Evolutionary conservation across 2,797 vertebrate genomes (phyloP).

Genomic region (Lithobates sylvaticus): DNA sequence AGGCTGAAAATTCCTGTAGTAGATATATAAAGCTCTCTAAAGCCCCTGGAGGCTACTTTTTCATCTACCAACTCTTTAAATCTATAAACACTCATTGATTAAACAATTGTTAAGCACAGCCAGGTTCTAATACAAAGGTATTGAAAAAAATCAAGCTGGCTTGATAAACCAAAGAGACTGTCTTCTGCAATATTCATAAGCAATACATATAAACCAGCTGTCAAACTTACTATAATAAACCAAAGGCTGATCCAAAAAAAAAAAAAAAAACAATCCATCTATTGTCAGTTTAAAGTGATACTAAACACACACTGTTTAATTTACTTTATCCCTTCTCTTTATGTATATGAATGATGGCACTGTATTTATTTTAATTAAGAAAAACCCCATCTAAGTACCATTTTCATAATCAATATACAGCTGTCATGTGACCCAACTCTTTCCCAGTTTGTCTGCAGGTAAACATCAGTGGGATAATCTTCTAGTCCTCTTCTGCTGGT

Average conservation of each 20-base stretch:
- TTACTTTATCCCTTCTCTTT: too few species aligned
- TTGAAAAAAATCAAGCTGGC: slow-evolving; percentile 10
- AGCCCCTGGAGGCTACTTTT: slow-evolving; percentile 17
- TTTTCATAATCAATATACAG: too few species aligned
- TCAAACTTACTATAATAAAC: not conserved
- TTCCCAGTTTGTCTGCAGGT: too few species aligned
- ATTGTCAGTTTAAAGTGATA: too few species aligned
- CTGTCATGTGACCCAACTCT: too few species aligned
- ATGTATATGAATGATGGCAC: too few species aligned
- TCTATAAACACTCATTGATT: slow-evolving; percentile 51
- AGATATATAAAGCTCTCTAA: slow-evolving; percentile 11
- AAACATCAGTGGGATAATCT: too few species aligned
- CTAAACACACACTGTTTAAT: too few species aligned
- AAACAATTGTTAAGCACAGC: slow-evolving; percentile 34
- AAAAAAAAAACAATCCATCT: too few species aligned
- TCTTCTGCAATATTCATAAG: not conserved
- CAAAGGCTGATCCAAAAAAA: not conserved
- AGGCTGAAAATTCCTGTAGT: not conserved
- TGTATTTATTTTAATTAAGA: too few species aligned
- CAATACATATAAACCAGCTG: not conserved
- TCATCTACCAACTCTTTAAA: slow-evolving; percentile 32
- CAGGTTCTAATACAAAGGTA: slow-evolving; percentile 25
- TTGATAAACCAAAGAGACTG: not conserved
- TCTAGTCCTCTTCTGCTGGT: too few species aligned
- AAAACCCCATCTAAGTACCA: too few species aligned